Evolutionary conservation across 2,888 invertebrate species (phyloP), one percentile per base, ranked within the genome.

Genomic region (Meiosimyza decipiens): DNA sequence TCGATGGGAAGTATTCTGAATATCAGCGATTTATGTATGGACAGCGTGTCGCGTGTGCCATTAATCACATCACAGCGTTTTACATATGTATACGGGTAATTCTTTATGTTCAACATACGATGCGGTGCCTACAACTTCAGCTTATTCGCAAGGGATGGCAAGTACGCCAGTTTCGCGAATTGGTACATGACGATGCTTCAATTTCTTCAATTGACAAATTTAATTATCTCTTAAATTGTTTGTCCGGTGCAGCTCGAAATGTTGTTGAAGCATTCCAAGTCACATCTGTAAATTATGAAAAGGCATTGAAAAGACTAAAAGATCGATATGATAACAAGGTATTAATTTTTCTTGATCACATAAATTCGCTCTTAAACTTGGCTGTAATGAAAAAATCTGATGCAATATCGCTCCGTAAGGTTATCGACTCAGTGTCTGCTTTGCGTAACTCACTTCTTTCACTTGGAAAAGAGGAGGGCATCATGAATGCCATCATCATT

Each of bases 191-290:
- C 28, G 59, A 59, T 15, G 11, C 18, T 6, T 59, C 59, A 22
- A 59, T 59, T 3, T 40, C 59, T 12, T 22, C 59, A 28, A 59
- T 59, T 59, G 33, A 59, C 6, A 22, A 59, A 28, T 59, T 33
- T n/a, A 55, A 16, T 18, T 55, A 55, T 22, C 22, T 18, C 18
- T 22, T 55, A 55, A 55, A n/a, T 16, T 59, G 59, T 28, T 59
- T 59, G 59, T 28, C 28, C 9, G 59, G 59, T 28, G 33, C 33
- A 3, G 59, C 59, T 28, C 59, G 18, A 11, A 28, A 59, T 59
- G 59, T 59, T 59, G 33, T 59, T 28, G 28, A 59, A 59, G 59
- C 59, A 12, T 59, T 59, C 22, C 28, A 59, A 59, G 59, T 59
- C 9, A 28, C 59, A 33, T 59, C 59, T 16, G 28, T 11, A 59